Evolutionary conservation across 1,140 invertebrate genomes (phyloP).

Genomic region (Sitophilus oryzae): DNA sequence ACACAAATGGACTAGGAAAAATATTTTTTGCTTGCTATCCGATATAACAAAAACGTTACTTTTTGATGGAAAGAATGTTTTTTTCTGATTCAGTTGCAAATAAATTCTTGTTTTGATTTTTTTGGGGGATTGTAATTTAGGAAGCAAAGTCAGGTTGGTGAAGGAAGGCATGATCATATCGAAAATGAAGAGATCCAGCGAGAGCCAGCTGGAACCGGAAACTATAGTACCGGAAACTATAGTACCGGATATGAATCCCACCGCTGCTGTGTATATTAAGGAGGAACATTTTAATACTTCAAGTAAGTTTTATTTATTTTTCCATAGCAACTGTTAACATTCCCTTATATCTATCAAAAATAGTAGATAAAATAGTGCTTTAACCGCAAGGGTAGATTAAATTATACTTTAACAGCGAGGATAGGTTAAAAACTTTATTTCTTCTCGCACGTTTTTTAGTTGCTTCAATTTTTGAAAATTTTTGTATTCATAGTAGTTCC

Average conservation of each 20-base stretch:
- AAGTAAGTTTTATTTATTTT: neutral
- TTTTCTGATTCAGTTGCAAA: neutral
- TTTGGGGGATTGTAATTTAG: too few relatives aligned
- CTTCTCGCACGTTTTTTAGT: too few relatives aligned
- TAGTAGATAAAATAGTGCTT: too few relatives aligned
- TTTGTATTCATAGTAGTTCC: too few relatives aligned
- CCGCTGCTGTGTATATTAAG: constrained; percentile 19
- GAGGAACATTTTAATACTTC: constrained; percentile 11
- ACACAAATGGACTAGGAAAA: too few relatives aligned
- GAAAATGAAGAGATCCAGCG: constrained; percentile 36
- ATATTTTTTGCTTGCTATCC: too few relatives aligned
- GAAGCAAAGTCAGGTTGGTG: constrained; percentile 37
- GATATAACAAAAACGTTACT: constrained; percentile 21
- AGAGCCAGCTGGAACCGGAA: constrained; percentile 17
- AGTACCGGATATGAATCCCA: constrained; percentile 19
- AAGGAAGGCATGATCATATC: constrained; percentile 41
- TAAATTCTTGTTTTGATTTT: neutral
- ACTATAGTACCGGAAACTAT: constrained; percentile 28
- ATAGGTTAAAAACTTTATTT: too few relatives aligned
- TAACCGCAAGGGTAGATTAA: too few relatives aligned
- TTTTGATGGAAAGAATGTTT: neutral
- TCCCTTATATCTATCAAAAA: too few relatives aligned
- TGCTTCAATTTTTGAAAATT: too few relatives aligned
- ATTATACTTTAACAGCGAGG: too few relatives aligned
- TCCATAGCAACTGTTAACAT: too few relatives aligned